These are phyloP conservation scores for Pristionchus entomophagus DNA, from an alignment of 2,888 invertebrate genomes.

Conservation along the genomic window DNA sequence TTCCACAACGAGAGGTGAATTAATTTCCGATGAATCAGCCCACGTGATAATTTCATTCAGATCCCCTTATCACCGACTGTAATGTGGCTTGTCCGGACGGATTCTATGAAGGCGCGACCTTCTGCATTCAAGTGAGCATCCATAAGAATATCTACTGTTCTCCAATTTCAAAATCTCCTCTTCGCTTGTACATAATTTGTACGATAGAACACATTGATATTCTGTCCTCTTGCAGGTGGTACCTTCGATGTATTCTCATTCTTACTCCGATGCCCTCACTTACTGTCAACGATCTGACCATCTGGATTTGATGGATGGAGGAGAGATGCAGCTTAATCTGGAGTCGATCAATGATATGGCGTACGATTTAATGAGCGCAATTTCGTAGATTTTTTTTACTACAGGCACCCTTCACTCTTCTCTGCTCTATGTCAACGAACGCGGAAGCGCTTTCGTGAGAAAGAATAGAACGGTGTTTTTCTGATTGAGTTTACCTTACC, in stretches of 20 bases:
- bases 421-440: constrained; percentile 34
- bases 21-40: neutral
- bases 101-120: constrained; percentile 32
- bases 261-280: constrained; percentile 9
- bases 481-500: neutral
- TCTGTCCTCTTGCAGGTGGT: neutral
- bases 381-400: neutral
- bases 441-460: neutral
- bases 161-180: neutral
- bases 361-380: neutral
- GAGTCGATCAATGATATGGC: neutral
- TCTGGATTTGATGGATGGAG: constrained; percentile 26
- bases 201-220: neutral
- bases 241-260: neutral
- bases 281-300: constrained; percentile 14
- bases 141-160: no score
- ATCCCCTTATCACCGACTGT: neutral
- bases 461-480: constrained; percentile 1
- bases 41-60: neutral
- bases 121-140: constrained; percentile 22
- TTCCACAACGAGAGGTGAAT: neutral
- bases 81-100: neutral
- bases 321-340: constrained; percentile 11
- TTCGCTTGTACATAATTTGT: neutral
- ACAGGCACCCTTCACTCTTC: neutral